phyloP scores from a whole-genome alignment of 2,888 invertebrate genomes.

The Chymomyza caudatula region DNA sequence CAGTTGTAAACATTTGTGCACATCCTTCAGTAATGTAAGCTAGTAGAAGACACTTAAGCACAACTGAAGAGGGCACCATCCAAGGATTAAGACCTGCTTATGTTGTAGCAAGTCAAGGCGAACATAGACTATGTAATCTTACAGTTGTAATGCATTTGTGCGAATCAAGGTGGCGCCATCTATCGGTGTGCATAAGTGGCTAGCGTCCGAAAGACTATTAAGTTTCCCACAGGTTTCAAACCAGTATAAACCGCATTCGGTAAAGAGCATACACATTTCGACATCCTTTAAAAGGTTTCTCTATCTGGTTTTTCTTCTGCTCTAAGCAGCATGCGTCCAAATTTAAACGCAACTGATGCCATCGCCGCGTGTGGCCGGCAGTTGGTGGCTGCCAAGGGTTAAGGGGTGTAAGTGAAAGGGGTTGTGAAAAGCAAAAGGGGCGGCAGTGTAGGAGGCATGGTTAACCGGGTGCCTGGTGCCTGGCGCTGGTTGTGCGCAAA shows the following conservation, averaged over 20 bases:
- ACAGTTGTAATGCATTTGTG: too few relatives aligned
- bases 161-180: too few relatives aligned
- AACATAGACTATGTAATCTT: too few relatives aligned
- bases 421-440: neutral
- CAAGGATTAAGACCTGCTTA: too few relatives aligned
- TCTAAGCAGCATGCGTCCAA: neutral
- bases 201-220: too few relatives aligned
- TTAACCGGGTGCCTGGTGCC: neutral
- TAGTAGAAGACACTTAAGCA: too few relatives aligned
- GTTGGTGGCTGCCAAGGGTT: neutral
- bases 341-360: neutral
- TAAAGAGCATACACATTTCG: neutral
- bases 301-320: neutral
- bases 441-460: neutral
- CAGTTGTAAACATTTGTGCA: too few relatives aligned
- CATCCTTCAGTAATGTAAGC: too few relatives aligned
- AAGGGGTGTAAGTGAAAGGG: neutral
- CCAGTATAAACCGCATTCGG: neutral
- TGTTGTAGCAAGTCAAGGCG: too few relatives aligned
- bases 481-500: slow-evolving; percentile 22
- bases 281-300: neutral
- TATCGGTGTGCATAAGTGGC: too few relatives aligned
- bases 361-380: neutral
- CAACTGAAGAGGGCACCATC: too few relatives aligned
- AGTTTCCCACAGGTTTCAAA: too few relatives aligned